Base-by-base conservation (phyloP, 2,888 invertebrate species). In the Nymphalis polychloros region DNA sequence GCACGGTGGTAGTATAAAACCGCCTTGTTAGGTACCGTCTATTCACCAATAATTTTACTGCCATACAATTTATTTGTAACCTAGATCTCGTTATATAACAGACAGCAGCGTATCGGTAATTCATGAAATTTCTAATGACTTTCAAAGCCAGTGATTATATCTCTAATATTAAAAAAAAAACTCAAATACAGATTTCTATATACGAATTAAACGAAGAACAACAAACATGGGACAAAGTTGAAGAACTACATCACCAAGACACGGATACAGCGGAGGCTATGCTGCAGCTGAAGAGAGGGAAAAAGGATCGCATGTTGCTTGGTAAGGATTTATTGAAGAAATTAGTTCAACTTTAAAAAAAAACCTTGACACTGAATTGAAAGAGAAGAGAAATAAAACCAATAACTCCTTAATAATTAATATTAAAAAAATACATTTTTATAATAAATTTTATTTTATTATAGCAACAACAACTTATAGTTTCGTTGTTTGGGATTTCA, bases 201-300 rank as follows among this genome's bases (percentile, higher is more conserved):
- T 92, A 84, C 59, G 88, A 86, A 71, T 80, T 87, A 64, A 92
- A 94, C n/a, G 91, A 88, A 17, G 92, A 90, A 19, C 87, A 93
- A 27, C 83, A 83, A n/a, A 82, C 81, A 66, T 97, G 97, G 97
- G 87, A 90, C 17, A 93, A 94, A 70, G 85, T 93, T 4, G 88
- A 93, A 68, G 94, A 95, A 64, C 85, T 97, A 49, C 93, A 94
- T 0, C 94, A 96, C 65, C 93, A 94, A 50, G 94, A 94, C 75
- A 96, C 95, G 20, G 97, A 97, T 69, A 94, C 95, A 0, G 95
- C 94, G 23, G 97, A 97, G 82, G 94, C 95, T 59, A 92, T 97
- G 83, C 89, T 97, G 57, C 97, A 97, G 82, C 86, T 98, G 64
- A 97, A 97, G 80, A 87, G 98, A 53, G 97, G 97, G 73, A 95